These are phyloP conservation scores for Pelagia noctiluca DNA, from an alignment of 30 jellyfish, hydroid and myxozoan genomes.

Conservation along the genomic window DNA sequence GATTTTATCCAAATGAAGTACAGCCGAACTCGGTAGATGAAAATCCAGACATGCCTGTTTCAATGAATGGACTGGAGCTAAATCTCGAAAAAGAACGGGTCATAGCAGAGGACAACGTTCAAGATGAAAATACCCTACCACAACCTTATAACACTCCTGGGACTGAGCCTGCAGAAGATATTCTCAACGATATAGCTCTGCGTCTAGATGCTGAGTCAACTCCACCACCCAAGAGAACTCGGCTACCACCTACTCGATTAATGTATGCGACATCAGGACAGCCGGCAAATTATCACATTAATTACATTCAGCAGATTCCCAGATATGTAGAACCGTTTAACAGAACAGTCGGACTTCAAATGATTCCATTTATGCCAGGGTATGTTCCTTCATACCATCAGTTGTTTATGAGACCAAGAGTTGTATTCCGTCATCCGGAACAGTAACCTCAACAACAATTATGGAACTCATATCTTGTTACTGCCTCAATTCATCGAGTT, in stretches of 20 bases:
- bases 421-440: neutral
- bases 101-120: too few relatives aligned
- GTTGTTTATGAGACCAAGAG: constrained; percentile 1
- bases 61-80: too few relatives aligned
- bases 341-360: neutral
- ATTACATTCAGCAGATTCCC: neutral
- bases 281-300: neutral
- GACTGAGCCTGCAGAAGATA: too few relatives aligned
- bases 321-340: neutral
- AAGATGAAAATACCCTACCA: too few relatives aligned
- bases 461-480: neutral
- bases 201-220: neutral
- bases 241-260: constrained; percentile 1
- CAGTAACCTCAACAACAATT: neutral
- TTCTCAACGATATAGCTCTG: neutral
- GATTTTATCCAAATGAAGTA: too few relatives aligned
- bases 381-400: neutral
- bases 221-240: neutral
- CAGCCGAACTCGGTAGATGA: too few relatives aligned
- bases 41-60: too few relatives aligned
- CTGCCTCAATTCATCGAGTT: neutral
- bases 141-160: too few relatives aligned
- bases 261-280: neutral
- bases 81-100: too few relatives aligned
- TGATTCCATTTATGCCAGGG: neutral